Percentiles rank a stretch among this genome's conserved stretches.
Conservation (phyloP, 2,888 invertebrate genomes). For the Aphidoletes aphidimyza region DNA sequence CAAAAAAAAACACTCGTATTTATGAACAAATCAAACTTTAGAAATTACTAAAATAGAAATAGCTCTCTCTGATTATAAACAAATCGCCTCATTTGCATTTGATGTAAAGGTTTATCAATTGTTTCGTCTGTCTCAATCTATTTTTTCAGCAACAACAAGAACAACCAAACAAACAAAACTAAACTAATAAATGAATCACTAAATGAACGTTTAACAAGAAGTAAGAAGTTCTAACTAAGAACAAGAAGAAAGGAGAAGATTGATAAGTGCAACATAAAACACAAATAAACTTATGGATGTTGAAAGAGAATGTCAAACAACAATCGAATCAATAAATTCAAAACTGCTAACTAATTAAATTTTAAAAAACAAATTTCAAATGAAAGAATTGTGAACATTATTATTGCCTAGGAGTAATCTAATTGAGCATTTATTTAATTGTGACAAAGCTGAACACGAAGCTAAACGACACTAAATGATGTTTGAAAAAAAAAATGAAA, state of each 20-base stretch:
- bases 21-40: slow-evolving; percentile 16
- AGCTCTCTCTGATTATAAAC: background rate
- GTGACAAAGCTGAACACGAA: slow-evolving; percentile 22
- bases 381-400: slow-evolving; percentile 24
- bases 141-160: slow-evolving; percentile 20
- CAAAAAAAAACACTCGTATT: no score
- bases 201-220: background rate
- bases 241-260: background rate
- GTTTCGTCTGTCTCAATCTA: slow-evolving; percentile 38
- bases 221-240: background rate
- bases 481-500: background rate
- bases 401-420: slow-evolving; percentile 24
- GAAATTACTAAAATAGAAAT: background rate
- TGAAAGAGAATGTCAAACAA: background rate
- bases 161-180: background rate
- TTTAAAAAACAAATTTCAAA: background rate
- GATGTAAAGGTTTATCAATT: background rate
- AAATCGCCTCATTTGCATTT: slow-evolving; percentile 11
- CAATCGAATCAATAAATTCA: background rate
- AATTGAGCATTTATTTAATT: background rate
- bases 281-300: background rate
- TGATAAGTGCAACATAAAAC: background rate
- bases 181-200: background rate
- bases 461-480: background rate
- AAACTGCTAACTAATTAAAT: slow-evolving; percentile 7